A percentile compares a stretch with the other conserved stretches of the same genome.
Evolutionary conservation across 1,140 invertebrate genomes (phyloP).

Genomic region (Drosophila miranda): DNA sequence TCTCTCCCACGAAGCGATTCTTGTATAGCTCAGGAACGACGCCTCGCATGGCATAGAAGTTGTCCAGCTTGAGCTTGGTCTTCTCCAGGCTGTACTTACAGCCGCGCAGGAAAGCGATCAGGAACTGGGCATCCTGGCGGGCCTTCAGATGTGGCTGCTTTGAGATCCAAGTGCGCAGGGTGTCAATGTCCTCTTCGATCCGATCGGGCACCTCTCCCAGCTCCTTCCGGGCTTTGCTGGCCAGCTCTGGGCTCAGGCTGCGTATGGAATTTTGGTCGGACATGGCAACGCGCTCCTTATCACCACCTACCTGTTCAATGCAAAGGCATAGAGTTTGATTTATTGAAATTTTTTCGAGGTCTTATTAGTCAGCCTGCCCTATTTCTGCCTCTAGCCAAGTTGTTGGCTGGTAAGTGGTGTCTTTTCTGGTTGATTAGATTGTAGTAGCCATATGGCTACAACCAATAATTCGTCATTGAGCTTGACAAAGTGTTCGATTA

Average conservation of each 20-base stretch:
- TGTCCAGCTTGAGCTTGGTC: constrained; percentile 86
- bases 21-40: constrained; percentile 84
- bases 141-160: constrained; percentile 86
- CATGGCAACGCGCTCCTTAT: constrained; percentile 50
- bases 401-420: constrained; percentile 32
- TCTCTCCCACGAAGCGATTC: constrained; percentile 73
- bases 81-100: constrained; percentile 88
- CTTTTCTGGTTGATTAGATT: constrained; percentile 52
- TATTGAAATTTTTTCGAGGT: constrained; percentile 63
- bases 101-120: constrained; percentile 86
- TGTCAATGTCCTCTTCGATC: constrained; percentile 83
- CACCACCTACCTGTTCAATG: constrained; percentile 42
- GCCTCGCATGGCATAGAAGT: constrained; percentile 85
- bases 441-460: constrained; percentile 25
- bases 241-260: constrained; percentile 79
- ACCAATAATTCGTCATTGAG: too few species aligned
- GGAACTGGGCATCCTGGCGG: constrained; percentile 84
- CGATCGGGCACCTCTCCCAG: constrained; percentile 85
- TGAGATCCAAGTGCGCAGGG: constrained; percentile 85
- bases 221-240: constrained; percentile 84
- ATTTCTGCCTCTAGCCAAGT: constrained; percentile 18
- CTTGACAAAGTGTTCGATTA: constrained; percentile 30
- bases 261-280: constrained; percentile 64
- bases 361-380: constrained; percentile 43
- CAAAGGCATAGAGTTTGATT: constrained; percentile 57